Conservation (phyloP, 2,113 vertebrate genomes). For the Semnornis frantzii region DNA sequence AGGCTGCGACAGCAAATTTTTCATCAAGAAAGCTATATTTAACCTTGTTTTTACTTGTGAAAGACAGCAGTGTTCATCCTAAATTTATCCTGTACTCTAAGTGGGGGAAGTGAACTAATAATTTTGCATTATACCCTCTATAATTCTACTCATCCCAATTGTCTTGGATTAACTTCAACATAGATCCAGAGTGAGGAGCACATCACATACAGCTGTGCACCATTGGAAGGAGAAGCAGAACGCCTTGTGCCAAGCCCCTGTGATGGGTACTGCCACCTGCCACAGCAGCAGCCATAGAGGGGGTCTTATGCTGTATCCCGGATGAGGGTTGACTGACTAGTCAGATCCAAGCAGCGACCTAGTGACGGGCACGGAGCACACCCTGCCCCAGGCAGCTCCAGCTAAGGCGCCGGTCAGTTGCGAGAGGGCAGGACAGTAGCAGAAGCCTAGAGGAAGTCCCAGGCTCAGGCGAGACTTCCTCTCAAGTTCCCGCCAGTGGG, state of each 20-base stretch:
- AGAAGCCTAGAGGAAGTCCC: not conserved
- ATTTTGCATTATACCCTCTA: not conserved
- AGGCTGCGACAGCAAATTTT: not conserved
- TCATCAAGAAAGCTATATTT: not conserved
- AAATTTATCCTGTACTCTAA: not conserved
- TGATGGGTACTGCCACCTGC: not conserved
- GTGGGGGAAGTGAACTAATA: not conserved
- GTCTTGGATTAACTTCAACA: not conserved
- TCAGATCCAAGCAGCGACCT: not conserved
- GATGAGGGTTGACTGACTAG: not conserved
- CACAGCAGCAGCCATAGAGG: not conserved
- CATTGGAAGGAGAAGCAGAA: not conserved
- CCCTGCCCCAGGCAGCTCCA: not conserved
- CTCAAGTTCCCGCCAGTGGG: not conserved
- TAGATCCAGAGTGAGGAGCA: not conserved
- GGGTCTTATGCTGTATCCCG: too few species aligned
- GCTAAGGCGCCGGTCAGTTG: rapidly evolving
- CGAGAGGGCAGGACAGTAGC: not conserved
- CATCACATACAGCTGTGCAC: rapidly evolving
- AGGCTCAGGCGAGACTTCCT: not conserved
- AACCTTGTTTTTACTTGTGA: not conserved
- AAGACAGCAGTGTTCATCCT: not conserved
- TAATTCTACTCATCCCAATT: not conserved
- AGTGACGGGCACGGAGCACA: not conserved
- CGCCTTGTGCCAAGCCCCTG: not conserved